phyloP scores from a whole-genome alignment of 1,140 invertebrate genomes.

The Ceratina calcarata region DNA sequence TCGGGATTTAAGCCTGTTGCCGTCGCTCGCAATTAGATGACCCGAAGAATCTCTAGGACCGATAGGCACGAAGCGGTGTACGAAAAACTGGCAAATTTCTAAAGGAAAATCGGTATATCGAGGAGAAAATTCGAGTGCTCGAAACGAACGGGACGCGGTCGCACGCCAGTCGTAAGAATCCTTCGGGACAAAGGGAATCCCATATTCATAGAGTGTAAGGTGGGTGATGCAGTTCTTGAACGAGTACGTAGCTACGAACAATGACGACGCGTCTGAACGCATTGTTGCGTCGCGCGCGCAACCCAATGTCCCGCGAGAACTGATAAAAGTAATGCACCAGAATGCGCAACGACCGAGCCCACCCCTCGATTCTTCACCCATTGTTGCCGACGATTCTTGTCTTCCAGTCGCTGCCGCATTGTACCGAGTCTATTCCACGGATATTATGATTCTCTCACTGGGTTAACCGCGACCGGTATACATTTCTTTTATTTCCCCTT shows the following conservation, averaged over 20 bases:
- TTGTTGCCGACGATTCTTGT: slow-evolving; percentile 50
- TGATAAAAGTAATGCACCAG: slow-evolving; percentile 63
- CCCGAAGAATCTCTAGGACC: too few relatives aligned
- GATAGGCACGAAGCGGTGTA: too few relatives aligned
- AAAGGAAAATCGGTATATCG: background rate
- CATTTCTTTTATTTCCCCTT: background rate
- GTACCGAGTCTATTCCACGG: slow-evolving; percentile 18
- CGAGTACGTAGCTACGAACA: slow-evolving; percentile 63
- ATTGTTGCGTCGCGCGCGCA: slow-evolving; percentile 61
- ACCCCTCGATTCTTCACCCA: slow-evolving; percentile 52
- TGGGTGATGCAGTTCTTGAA: slow-evolving; percentile 64
- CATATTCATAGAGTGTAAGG: slow-evolving; percentile 69
- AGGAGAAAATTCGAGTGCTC: background rate
- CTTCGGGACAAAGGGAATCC: slow-evolving; percentile 55
- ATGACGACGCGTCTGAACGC: slow-evolving; percentile 63
- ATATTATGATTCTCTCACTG: slow-evolving; percentile 9
- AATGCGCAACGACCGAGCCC: slow-evolving; percentile 49
- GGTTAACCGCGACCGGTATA: slow-evolving; percentile 15
- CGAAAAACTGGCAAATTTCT: background rate
- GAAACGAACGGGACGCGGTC: background rate
- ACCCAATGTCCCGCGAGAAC: slow-evolving; percentile 51
- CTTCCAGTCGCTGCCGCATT: slow-evolving; percentile 27
- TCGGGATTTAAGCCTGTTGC: too few relatives aligned
- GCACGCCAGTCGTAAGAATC: slow-evolving; percentile 22
- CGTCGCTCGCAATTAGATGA: too few relatives aligned